Evolutionary conservation across 2,888 invertebrate genomes (phyloP).

Genomic region (Parnassius orleans): DNA sequence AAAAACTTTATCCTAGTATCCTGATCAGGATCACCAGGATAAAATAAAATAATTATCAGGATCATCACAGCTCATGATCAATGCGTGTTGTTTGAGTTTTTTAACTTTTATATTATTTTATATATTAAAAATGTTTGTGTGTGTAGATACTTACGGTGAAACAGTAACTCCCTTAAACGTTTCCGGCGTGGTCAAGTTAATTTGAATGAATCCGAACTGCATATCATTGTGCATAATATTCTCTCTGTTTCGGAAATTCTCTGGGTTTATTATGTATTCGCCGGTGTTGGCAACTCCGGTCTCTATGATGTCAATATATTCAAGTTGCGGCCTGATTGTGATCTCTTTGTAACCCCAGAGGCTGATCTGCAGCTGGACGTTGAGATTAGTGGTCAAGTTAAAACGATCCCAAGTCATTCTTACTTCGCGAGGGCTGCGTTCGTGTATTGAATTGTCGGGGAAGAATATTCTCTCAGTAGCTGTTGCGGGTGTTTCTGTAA

Average conservation of each 20-base stretch:
- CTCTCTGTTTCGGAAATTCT: conserved; percentile 85
- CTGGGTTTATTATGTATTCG: conserved; percentile 86
- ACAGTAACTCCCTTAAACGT: conserved; percentile 83
- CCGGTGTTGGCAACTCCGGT: conserved; percentile 85
- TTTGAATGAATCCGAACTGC: conserved; percentile 92
- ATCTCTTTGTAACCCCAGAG: conserved; percentile 95
- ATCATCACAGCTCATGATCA: too few relatives aligned
- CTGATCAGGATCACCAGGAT: too few relatives aligned
- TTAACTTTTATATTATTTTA: too few relatives aligned
- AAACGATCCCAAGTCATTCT: conserved; percentile 91
- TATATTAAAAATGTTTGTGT: too few relatives aligned
- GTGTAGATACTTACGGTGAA: conserved; percentile 85
- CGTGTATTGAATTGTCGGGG: conserved; percentile 85
- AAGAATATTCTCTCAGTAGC: conserved; percentile 93
- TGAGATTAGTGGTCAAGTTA: conserved; percentile 91
- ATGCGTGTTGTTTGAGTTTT: too few relatives aligned
- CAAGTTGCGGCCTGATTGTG: conserved; percentile 88
- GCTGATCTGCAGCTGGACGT: conserved; percentile 89
- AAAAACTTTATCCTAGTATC: too few relatives aligned
- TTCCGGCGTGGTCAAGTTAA: conserved; percentile 90
- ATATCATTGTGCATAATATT: conserved; percentile 86
- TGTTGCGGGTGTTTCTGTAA: conserved; percentile 91
- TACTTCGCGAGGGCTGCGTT: conserved; percentile 87
- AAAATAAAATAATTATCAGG: too few relatives aligned
- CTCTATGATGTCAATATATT: conserved; percentile 89